phyloP scores from a whole-genome alignment of 2,113 vertebrate genomes.

The Campylomormyrus numenius region DNA sequence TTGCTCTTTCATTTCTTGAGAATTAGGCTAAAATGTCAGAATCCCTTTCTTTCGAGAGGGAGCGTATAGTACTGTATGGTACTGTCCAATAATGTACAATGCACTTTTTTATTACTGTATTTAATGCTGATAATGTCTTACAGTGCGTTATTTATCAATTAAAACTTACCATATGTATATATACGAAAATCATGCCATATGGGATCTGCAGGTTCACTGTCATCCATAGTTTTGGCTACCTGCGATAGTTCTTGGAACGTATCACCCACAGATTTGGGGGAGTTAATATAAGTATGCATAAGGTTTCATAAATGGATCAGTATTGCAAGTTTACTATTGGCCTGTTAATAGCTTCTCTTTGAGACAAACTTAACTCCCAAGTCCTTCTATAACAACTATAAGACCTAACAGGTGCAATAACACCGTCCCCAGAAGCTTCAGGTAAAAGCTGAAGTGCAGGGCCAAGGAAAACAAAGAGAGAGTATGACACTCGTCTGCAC shows the following conservation, averaged over 20 bases:
- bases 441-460: background rate
- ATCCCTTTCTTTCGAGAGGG: background rate
- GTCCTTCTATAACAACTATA: background rate
- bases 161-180: background rate
- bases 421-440: background rate
- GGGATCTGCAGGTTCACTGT: background rate
- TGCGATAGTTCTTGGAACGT: background rate
- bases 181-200: background rate
- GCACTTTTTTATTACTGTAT: background rate
- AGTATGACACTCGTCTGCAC: conserved; percentile 10
- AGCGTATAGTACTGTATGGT: background rate
- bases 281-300: background rate
- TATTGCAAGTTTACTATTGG: background rate
- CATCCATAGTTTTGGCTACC: background rate
- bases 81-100: background rate
- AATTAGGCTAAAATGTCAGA: background rate
- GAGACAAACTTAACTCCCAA: background rate
- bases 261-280: background rate
- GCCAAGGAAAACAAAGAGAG: background rate
- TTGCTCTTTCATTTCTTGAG: background rate
- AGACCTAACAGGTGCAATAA: background rate
- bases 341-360: background rate
- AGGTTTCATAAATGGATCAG: background rate
- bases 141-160: background rate
- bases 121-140: background rate